Conservation (phyloP, 1,140 invertebrate genomes). For the Cydia strobilella region DNA sequence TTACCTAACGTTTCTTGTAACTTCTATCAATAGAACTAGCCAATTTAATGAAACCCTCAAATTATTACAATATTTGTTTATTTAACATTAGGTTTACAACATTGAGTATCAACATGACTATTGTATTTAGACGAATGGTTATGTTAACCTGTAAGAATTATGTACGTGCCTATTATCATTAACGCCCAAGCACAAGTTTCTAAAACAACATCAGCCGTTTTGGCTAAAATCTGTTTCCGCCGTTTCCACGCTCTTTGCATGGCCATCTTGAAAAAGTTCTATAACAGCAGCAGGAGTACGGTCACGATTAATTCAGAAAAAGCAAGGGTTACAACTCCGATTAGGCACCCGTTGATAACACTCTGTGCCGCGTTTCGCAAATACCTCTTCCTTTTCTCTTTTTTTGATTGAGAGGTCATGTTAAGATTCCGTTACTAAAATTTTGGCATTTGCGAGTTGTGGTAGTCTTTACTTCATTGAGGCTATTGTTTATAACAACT, state of each 20-base stretch:
- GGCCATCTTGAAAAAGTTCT: conserved; percentile 45
- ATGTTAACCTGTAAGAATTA: not conserved
- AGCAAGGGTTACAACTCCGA: conserved; percentile 56
- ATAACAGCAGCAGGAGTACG: conserved; percentile 49
- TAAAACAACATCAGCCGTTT: conserved; percentile 41
- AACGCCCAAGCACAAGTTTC: conserved; percentile 51
- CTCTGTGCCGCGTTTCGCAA: conserved; percentile 55
- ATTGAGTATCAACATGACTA: not conserved
- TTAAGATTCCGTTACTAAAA: not conserved
- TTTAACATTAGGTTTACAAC: not conserved
- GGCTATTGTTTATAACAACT: conserved; percentile 37
- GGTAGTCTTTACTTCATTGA: conserved; percentile 29
- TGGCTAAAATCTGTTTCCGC: conserved; percentile 45
- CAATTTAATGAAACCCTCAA: conserved; percentile 21
- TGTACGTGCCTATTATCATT: conserved; percentile 46
- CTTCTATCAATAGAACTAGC: conserved; percentile 16
- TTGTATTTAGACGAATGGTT: not conserved
- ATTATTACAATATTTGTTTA: conserved; percentile 3
- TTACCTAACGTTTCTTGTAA: conserved; percentile 8
- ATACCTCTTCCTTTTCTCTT: conserved; percentile 46
- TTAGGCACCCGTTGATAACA: conserved; percentile 53
- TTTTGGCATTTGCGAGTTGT: conserved; percentile 3
- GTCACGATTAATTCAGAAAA: conserved; percentile 57
- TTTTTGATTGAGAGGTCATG: conserved; percentile 57
- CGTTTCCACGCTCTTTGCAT: conserved; percentile 50